Evolutionary conservation across 2,797 vertebrate genomes (phyloP).

Genomic region (Babyrousa celebensis): DNA sequence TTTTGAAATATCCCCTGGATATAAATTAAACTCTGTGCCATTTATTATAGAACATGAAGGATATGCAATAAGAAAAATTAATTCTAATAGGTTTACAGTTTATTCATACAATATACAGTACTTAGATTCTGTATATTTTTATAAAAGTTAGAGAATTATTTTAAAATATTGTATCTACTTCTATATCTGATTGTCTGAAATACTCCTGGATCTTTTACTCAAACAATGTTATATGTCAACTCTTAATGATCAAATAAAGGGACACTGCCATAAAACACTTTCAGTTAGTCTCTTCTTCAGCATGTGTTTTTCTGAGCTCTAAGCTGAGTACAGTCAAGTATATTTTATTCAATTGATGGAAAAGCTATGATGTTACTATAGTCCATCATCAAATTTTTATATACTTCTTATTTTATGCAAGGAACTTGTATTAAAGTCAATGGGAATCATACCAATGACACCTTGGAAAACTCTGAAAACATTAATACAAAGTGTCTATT

Average conservation of each 20-base stretch:
- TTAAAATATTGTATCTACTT: background rate
- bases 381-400: conserved; percentile 10
- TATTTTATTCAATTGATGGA: conserved; percentile 47
- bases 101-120: background rate
- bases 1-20: conserved; percentile 15
- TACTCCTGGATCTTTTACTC: conserved; percentile 28
- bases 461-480: conserved; percentile 46
- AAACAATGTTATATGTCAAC: background rate
- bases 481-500: background rate
- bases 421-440: background rate
- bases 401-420: background rate
- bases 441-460: background rate
- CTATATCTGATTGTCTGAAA: background rate
- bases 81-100: background rate
- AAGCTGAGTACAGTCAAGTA: background rate
- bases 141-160: background rate
- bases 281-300: background rate
- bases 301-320: conserved; percentile 14
- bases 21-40: background rate
- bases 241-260: background rate
- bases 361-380: conserved; percentile 1
- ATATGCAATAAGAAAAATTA: conserved; percentile 8
- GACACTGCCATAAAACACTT: background rate
- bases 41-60: background rate
- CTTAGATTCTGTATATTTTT: background rate